A percentile compares a stretch with the other conserved stretches of the same genome.
These are phyloP conservation scores for Spilarctia lutea DNA, from an alignment of 2,888 invertebrate species.

Conservation along the genomic window DNA sequence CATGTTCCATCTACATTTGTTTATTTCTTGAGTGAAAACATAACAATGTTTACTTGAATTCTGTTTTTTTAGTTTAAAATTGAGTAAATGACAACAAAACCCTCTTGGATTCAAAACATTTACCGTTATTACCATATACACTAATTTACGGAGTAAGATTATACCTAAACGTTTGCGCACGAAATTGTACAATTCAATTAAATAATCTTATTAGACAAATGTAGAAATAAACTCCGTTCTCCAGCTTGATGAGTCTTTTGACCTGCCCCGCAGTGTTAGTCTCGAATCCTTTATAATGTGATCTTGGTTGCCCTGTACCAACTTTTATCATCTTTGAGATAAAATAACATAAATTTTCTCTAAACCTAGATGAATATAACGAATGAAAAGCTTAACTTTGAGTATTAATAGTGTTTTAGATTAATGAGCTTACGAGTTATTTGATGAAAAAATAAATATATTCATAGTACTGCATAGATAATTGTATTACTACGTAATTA, in stretches of 20 bases:
- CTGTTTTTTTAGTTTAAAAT: conserved; percentile 5
- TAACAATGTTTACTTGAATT: neutral
- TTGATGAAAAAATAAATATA: neutral
- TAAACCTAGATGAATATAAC: conserved; percentile 47
- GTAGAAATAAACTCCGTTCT: conserved; percentile 2
- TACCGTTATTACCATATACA: conserved; percentile 29
- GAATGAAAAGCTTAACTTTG: conserved; percentile 48
- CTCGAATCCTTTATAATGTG: conserved; percentile 16
- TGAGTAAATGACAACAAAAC: neutral
- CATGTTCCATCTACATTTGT: neutral
- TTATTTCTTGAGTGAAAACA: neutral
- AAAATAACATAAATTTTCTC: conserved; percentile 49
- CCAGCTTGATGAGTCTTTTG: conserved; percentile 22
- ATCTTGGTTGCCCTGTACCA: conserved; percentile 26
- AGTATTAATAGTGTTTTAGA: neutral
- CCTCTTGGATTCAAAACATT: conserved; percentile 28
- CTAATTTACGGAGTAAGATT: neutral
- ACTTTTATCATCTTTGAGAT: conserved; percentile 49
- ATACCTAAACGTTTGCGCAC: neutral
- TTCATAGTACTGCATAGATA: neutral
- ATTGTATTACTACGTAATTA: no score
- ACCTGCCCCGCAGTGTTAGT: conserved; percentile 21
- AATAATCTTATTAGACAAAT: conserved; percentile 3
- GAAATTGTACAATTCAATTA: conserved; percentile 19
- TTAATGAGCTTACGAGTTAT: neutral